These are phyloP conservation scores for Chymomyza fuscimana DNA, from an alignment of 2,888 invertebrate genomes.

Conservation along the genomic window DNA sequence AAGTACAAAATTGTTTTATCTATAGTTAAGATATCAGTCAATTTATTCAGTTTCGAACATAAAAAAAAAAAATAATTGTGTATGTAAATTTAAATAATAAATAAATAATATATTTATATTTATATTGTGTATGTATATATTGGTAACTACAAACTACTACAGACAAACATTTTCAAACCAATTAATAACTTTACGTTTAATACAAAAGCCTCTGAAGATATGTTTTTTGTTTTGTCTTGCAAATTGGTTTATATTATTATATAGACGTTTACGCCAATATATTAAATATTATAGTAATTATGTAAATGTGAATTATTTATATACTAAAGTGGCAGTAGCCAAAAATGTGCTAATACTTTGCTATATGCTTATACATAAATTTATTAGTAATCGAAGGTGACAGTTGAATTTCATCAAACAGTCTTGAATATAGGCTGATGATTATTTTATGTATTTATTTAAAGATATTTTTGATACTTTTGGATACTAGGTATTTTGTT, in stretches of 20 bases:
- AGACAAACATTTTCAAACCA: not conserved
- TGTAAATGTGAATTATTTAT: slow-evolving; percentile 9
- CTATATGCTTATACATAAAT: slow-evolving; percentile 35
- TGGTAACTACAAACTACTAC: slow-evolving; percentile 12
- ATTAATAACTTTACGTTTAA: slow-evolving; percentile 46
- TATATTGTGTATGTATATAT: slow-evolving; percentile 37
- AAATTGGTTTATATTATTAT: not conserved
- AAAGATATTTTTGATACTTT: slow-evolving; percentile 2
- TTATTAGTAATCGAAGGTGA: slow-evolving; percentile 8
- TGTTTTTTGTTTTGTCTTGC: slow-evolving; percentile 37
- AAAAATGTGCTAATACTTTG: slow-evolving; percentile 44
- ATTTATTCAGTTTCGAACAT: slow-evolving; percentile 66
- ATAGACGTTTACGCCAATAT: not conserved
- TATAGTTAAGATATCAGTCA: slow-evolving; percentile 78
- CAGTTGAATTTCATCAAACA: not conserved
- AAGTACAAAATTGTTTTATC: slow-evolving; percentile 60
- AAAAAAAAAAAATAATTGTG: slow-evolving; percentile 31
- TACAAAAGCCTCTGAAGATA: slow-evolving; percentile 77
- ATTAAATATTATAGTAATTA: not conserved
- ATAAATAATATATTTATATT: slow-evolving; percentile 20
- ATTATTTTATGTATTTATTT: slow-evolving; percentile 8
- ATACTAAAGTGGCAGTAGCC: not conserved
- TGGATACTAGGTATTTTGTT: slow-evolving; percentile 3
- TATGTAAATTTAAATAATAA: slow-evolving; percentile 44
- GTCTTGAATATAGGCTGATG: not conserved